phyloP scores from a whole-genome alignment of 2,113 vertebrate species.

The Salvelinus alpinus region DNA sequence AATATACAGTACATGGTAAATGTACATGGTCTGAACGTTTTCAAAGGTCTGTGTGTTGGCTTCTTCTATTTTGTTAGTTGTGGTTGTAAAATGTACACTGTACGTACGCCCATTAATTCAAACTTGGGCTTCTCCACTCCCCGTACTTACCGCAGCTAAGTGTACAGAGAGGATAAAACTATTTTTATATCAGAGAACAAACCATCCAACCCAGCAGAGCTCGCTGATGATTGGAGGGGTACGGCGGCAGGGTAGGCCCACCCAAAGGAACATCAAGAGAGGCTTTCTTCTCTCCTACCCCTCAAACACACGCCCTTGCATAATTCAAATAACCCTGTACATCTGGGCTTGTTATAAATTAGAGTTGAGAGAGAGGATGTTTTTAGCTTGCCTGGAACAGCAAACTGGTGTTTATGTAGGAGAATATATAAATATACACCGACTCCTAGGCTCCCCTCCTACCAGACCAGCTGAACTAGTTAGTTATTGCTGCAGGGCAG shows the following conservation, averaged over 20 bases:
- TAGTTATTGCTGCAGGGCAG: conserved; percentile 36
- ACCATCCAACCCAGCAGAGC: neutral
- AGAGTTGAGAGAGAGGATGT: conserved; percentile 68
- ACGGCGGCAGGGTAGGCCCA: conserved; percentile 62
- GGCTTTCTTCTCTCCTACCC: conserved; percentile 45
- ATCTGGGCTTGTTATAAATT: conserved; percentile 73
- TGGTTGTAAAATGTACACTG: conserved; percentile 42
- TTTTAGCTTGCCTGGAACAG: conserved; percentile 65
- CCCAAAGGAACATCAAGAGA: conserved; percentile 70
- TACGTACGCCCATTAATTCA: conserved; percentile 67
- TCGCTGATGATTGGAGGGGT: conserved; percentile 62
- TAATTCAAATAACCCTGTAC: conserved; percentile 70
- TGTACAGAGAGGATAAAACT: conserved; percentile 49
- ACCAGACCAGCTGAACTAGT: conserved; percentile 13
- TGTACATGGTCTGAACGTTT: conserved; percentile 33
- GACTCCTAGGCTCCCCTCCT: conserved; percentile 11
- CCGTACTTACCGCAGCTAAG: conserved; percentile 62
- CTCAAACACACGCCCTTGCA: conserved; percentile 64
- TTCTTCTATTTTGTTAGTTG: conserved; percentile 42
- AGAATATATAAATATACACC: conserved; percentile 54
- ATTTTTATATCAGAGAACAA: conserved; percentile 62
- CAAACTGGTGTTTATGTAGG: conserved; percentile 69
- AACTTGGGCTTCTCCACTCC: conserved; percentile 46
- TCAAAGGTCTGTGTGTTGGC: conserved; percentile 28
- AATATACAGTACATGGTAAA: too few relatives aligned